A percentile compares a stretch with the other conserved stretches of the same genome.
Conservation (phyloP, 1,140 invertebrate species). For the Mercenaria mercenaria region DNA sequence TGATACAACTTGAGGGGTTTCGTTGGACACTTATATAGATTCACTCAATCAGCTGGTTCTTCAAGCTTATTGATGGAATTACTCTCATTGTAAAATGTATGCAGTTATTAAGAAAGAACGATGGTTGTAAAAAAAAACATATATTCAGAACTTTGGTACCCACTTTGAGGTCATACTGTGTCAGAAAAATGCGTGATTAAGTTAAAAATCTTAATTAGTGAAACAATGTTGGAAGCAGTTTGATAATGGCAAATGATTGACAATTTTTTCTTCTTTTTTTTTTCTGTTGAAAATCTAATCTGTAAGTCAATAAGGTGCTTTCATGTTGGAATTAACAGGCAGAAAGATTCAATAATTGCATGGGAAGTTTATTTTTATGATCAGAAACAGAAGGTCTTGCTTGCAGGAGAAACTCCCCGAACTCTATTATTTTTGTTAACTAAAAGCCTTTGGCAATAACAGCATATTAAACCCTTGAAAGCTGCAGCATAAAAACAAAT, state of each 20-base stretch:
- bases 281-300: conserved; percentile 2
- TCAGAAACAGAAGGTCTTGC: conserved; percentile 6
- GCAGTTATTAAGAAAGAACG: background rate
- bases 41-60: background rate
- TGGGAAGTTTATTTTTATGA: conserved; percentile 6
- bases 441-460: conserved; percentile 61
- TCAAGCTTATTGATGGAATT: background rate
- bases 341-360: conserved; percentile 6
- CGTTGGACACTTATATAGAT: background rate
- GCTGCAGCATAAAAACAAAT: conserved; percentile 47
- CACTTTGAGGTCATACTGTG: background rate
- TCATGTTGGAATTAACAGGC: background rate
- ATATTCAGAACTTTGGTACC: background rate
- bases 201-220: background rate
- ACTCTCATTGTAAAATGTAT: background rate
- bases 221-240: background rate
- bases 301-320: background rate
- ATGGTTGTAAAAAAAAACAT: no score
- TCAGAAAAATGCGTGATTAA: background rate
- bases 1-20: background rate
- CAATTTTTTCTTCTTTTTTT: background rate
- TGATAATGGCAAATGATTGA: background rate
- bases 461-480: background rate
- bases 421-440: conserved; percentile 37
- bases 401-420: background rate